Evolutionary conservation across 2,888 invertebrate species (phyloP), one percentile per base, ranked within the genome.

Genomic region (Agrotis ipsilon): DNA sequence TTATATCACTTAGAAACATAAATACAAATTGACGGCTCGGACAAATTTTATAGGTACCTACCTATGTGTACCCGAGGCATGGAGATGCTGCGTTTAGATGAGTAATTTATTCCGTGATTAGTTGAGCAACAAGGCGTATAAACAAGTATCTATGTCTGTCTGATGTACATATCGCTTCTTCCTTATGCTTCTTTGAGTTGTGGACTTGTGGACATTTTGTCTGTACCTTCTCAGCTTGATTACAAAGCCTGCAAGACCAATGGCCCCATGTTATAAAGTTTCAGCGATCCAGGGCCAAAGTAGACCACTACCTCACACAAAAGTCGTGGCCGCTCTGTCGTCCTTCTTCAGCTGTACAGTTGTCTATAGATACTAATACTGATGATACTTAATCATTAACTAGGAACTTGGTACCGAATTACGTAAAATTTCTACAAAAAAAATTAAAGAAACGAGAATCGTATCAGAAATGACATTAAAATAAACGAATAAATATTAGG

Each of bases 1-100:
- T 91, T 90, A 86, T 86, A 88, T 87, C 87, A 82, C 84, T 85
- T 87, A 89, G 87, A 86, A 88, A 90, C 84, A 90, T 87, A 89
- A 90, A 92, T 90, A 86, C 72, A 86, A 90, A 87, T 83, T 88
- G 92, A 92, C 92, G 85, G 87, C 75, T 87, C 81, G 79, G 88
- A 90, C 87, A 89, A 89, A 90, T 88, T 78, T 72, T 81, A 72
- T 73, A 78, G 52, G 72, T 78, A 85, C 73, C 68, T 78, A 85
- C 73, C 68, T 81, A 88, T 59, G 61, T 66, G 52, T 78, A 74
- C 59, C 67, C 57, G 24, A 32, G 49, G 52, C 58, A 62, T 27
- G 21, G 51, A 78, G 71, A 77, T 59, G 72, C 58, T 63, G 64
- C 73, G 64, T 72, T 72, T 75, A 78, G 68, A 78, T 24, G 70